Percentiles rank a stretch among this genome's conserved stretches.
Evolutionary conservation across 2,888 invertebrate species (phyloP).

Genomic region (Anagyrus pseudococci): DNA sequence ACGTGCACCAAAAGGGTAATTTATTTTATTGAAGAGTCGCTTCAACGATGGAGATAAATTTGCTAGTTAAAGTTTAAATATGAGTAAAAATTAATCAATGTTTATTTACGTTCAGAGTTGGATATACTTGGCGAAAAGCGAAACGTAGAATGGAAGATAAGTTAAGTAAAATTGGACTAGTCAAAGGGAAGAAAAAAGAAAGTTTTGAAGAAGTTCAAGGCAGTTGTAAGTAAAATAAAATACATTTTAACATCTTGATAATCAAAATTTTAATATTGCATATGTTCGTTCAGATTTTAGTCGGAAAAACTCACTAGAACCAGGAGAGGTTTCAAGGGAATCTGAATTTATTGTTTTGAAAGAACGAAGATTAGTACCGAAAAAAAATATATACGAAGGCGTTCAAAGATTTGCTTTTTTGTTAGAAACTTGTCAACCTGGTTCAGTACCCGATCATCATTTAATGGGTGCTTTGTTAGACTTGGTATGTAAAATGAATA

Average conservation of each 20-base stretch:
- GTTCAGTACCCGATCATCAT: conserved; percentile 94
- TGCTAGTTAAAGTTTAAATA: no score
- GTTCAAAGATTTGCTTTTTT: conserved; percentile 90
- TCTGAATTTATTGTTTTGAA: conserved; percentile 89
- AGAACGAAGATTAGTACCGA: conserved; percentile 84
- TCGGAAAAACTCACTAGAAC: conserved; percentile 82
- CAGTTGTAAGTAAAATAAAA: conserved; percentile 67
- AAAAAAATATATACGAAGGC: conserved; percentile 82
- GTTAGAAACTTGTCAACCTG: conserved; percentile 94
- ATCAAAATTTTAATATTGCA: not conserved
- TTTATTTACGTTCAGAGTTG: conserved; percentile 63
- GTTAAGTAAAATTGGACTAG: conserved; percentile 80
- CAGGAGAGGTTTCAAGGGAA: conserved; percentile 80
- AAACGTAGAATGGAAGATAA: conserved; percentile 90
- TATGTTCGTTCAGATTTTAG: conserved; percentile 67
- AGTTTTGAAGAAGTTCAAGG: conserved; percentile 86
- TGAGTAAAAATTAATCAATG: not conserved
- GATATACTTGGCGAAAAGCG: conserved; percentile 78
- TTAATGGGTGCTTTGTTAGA: conserved; percentile 93
- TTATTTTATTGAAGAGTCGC: no score
- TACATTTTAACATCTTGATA: not conserved
- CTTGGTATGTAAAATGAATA: no score
- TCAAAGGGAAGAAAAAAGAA: conserved; percentile 86
- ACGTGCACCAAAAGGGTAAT: conserved; percentile 53
- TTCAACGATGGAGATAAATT: not conserved